These are phyloP conservation scores for Rhinolophus ferrumequinum DNA, from an alignment of 2,113 vertebrate species.

Conservation along the genomic window DNA sequence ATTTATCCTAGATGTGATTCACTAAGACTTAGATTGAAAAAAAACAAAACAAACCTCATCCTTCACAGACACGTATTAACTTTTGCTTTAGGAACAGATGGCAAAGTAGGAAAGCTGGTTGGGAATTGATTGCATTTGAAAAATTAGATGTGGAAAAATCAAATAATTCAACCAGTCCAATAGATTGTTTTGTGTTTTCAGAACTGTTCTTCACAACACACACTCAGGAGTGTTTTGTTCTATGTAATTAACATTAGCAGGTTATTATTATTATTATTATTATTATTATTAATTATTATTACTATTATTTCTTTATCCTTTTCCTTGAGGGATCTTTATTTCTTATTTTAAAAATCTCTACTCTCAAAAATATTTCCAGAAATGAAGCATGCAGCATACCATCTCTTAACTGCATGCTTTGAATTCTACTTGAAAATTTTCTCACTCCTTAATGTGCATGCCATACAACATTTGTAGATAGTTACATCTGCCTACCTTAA, in stretches of 20 bases:
- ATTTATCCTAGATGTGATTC: constrained; percentile 74
- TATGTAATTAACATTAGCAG: constrained; percentile 26
- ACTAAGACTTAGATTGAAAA: constrained; percentile 75
- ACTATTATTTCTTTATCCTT: background rate
- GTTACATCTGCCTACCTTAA: constrained; percentile 29
- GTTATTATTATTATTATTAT: background rate
- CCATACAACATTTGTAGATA: constrained; percentile 7
- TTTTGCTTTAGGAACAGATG: constrained; percentile 73
- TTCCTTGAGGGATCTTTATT: constrained; percentile 22
- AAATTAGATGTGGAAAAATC: constrained; percentile 71
- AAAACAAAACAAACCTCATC: constrained; percentile 70
- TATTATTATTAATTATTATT: background rate
- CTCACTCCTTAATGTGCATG: background rate
- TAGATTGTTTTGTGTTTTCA: constrained; percentile 41
- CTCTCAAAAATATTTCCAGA: constrained; percentile 29
- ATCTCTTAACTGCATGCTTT: background rate
- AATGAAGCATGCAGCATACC: constrained; percentile 30
- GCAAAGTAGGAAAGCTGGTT: constrained; percentile 68
- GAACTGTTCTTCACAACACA: constrained; percentile 13
- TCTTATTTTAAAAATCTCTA: background rate
- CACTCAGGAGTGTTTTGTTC: background rate
- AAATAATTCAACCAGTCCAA: constrained; percentile 42
- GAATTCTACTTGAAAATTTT: constrained; percentile 43
- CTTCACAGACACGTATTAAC: constrained; percentile 52
- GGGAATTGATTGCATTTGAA: constrained; percentile 74